Evolutionary conservation across 2,888 invertebrate genomes (phyloP).

Genomic region (Stomorhina lunata): DNA sequence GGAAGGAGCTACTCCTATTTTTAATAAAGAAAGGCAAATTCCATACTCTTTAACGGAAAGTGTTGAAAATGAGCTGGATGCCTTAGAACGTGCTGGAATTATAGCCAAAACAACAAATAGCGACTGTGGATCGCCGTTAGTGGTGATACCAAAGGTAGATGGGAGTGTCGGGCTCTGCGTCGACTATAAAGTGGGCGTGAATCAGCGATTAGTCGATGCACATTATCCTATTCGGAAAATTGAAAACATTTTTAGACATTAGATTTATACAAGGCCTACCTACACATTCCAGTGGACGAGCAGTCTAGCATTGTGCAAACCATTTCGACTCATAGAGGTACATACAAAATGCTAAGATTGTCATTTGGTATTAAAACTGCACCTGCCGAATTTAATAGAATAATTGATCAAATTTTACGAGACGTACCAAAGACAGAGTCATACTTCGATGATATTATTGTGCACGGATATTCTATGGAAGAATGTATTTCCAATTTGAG

Average conservation of each 20-base stretch:
- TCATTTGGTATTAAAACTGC: background rate
- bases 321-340: background rate
- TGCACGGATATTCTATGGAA: no score
- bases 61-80: conserved; percentile 27
- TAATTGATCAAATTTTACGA: conserved; percentile 5
- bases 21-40: conserved; percentile 27
- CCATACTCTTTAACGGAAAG: conserved; percentile 11
- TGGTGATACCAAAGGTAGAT: no score
- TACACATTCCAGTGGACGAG: conserved; percentile 55
- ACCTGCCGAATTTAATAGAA: conserved; percentile 2
- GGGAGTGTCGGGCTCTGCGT: no score
- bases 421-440: background rate
- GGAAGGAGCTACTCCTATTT: conserved; percentile 5
- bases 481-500: no score
- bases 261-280: conserved; percentile 24
- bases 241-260: conserved; percentile 44
- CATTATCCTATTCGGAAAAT: conserved; percentile 19
- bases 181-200: no score
- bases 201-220: conserved; percentile 28
- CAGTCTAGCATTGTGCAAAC: conserved; percentile 13
- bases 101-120: no score
- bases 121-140: no score
- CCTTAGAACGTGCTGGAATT: conserved; percentile 1
- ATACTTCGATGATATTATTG: no score
- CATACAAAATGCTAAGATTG: background rate